These are phyloP conservation scores for Octomys mimax DNA, from an alignment of 2,797 vertebrate species.

Conservation along the genomic window DNA sequence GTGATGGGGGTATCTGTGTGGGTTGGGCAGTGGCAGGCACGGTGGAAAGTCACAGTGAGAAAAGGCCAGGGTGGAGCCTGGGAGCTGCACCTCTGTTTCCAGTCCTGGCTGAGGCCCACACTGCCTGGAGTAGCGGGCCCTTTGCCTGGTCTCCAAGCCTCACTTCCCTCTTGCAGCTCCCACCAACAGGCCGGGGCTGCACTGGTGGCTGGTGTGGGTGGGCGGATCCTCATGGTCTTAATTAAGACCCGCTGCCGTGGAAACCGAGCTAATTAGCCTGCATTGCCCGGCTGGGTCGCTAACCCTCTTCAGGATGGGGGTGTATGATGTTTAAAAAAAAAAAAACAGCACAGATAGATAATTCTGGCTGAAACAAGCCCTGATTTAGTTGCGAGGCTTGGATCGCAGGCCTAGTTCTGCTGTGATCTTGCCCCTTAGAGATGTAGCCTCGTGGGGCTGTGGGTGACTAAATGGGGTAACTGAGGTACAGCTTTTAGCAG, in stretches of 20 bases:
- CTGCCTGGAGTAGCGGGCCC: neutral
- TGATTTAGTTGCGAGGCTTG: neutral
- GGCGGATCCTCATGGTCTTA: conserved; percentile 63
- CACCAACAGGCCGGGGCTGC: neutral
- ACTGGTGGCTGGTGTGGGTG: conserved; percentile 21
- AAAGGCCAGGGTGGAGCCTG: neutral
- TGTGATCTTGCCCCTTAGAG: neutral
- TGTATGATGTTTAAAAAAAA: neutral
- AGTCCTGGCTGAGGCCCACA: neutral
- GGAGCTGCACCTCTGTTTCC: neutral
- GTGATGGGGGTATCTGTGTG: neutral
- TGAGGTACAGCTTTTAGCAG: neutral
- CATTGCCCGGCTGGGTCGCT: conserved; percentile 52
- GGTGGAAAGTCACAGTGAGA: neutral
- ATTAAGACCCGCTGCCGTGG: conserved; percentile 72
- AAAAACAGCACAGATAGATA: conserved; percentile 9
- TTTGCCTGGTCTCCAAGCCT: conserved; percentile 63
- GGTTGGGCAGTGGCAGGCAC: neutral
- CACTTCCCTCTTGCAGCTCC: neutral
- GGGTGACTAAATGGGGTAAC: neutral
- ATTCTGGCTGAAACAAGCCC: conserved; percentile 40
- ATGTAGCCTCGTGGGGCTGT: rapidly evolving
- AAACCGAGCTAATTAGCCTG: conserved; percentile 76
- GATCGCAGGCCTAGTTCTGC: neutral
- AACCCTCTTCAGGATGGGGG: conserved; percentile 66